Evolutionary conservation across 2,888 invertebrate genomes (phyloP).

Genomic region (Cotesia congregata): DNA sequence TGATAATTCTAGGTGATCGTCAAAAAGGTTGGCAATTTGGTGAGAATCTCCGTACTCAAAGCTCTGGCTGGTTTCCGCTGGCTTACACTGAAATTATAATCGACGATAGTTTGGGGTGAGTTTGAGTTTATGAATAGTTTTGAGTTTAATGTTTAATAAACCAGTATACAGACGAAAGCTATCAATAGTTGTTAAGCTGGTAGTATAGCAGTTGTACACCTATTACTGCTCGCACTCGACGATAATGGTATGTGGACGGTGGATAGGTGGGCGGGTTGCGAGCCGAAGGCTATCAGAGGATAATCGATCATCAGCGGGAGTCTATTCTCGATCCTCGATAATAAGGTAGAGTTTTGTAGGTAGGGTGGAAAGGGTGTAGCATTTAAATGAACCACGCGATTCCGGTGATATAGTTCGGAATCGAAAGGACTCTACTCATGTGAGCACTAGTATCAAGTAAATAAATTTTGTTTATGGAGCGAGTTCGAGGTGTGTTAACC

Average conservation of each 20-base stretch:
- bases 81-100: constrained; percentile 91
- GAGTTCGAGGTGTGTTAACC: constrained; percentile 19
- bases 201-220: background rate
- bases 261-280: constrained; percentile 8
- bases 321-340: background rate
- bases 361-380: constrained; percentile 33
- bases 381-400: constrained; percentile 13
- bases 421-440: background rate
- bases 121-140: constrained; percentile 25
- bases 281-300: constrained; percentile 2
- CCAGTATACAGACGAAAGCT: constrained; percentile 7
- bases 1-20: constrained; percentile 76
- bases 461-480: background rate
- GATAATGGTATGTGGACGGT: background rate
- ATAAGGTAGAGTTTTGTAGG: constrained; percentile 19
- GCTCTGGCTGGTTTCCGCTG: constrained; percentile 94
- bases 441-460: background rate
- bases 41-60: constrained; percentile 92
- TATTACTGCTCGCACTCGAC: background rate
- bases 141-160: background rate
- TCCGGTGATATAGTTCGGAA: background rate
- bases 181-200: constrained; percentile 31
- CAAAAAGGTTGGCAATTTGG: constrained; percentile 98
- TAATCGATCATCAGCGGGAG: constrained; percentile 36
- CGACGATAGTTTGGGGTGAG: constrained; percentile 78